Conservation (phyloP, 2,888 invertebrate genomes). For the Xestia ashworthii region DNA sequence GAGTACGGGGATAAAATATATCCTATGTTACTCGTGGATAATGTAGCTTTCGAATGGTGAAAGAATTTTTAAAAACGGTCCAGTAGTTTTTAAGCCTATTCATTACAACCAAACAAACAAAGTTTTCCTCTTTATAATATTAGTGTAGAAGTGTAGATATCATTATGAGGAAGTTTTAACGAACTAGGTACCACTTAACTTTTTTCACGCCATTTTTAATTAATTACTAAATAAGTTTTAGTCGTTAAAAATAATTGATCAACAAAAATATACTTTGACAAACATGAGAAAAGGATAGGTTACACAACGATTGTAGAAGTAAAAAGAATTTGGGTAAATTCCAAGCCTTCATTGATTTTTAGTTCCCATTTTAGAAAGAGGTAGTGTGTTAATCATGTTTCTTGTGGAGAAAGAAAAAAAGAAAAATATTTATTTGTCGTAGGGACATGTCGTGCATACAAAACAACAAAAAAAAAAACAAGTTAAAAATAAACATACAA, state of each 20-base stretch:
- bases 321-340: not conserved
- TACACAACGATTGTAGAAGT: not conserved
- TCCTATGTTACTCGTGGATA: too few species aligned
- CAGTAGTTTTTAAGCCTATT: too few species aligned
- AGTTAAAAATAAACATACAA: too few species aligned
- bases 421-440: too few species aligned
- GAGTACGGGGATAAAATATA: too few species aligned
- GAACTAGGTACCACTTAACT: not conserved
- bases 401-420: not conserved
- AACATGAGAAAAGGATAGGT: not conserved
- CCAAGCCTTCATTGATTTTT: slow-evolving; percentile 15
- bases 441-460: too few species aligned
- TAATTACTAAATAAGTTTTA: not conserved
- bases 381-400: not conserved
- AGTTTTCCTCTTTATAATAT: too few species aligned
- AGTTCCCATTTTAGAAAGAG: not conserved
- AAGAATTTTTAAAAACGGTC: too few species aligned
- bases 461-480: too few species aligned
- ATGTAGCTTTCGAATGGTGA: too few species aligned
- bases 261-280: not conserved
- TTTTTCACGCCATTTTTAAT: slow-evolving; percentile 14
- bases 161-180: slow-evolving; percentile 4
- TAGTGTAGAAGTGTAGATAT: too few species aligned
- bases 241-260: slow-evolving; percentile 2
- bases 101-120: too few species aligned